These are phyloP conservation scores for Cecropterus lyciades DNA, from an alignment of 1,140 invertebrate genomes.

Conservation along the genomic window DNA sequence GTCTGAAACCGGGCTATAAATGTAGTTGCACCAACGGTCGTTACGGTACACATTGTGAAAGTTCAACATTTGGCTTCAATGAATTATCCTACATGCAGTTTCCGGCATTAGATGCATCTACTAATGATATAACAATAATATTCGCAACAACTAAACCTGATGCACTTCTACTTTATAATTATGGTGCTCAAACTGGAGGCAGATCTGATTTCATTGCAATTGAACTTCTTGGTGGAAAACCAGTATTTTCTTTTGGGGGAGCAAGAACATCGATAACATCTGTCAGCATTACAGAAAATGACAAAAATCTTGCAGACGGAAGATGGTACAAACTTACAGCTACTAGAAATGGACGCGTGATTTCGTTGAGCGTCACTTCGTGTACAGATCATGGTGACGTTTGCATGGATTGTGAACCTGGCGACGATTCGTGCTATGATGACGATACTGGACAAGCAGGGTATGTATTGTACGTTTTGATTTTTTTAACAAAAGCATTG, in stretches of 20 bases:
- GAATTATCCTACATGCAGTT: constrained; percentile 96
- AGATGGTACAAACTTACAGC: constrained; percentile 96
- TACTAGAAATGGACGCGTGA: constrained; percentile 93
- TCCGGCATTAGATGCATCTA: constrained; percentile 92
- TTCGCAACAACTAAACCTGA: constrained; percentile 96
- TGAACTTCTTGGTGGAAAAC: constrained; percentile 92
- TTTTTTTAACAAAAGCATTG: no score
- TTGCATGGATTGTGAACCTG: constrained; percentile 93
- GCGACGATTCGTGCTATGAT: constrained; percentile 91
- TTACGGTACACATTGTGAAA: constrained; percentile 96
- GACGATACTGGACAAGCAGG: constrained; percentile 93
- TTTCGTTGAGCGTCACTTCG: constrained; percentile 91
- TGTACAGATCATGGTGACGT: constrained; percentile 94
- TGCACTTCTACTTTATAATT: constrained; percentile 95
- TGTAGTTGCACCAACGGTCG: constrained; percentile 94
- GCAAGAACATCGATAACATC: constrained; percentile 93
- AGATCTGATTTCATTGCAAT: constrained; percentile 96
- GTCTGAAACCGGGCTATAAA: constrained; percentile 92
- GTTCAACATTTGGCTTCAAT: constrained; percentile 94
- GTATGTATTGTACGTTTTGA: constrained; percentile 80
- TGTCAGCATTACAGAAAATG: constrained; percentile 87
- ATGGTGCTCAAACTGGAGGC: constrained; percentile 93
- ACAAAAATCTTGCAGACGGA: constrained; percentile 91
- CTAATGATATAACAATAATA: constrained; percentile 95
- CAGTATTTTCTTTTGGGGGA: constrained; percentile 95